Evolutionary conservation across 2,797 vertebrate genomes (phyloP).

Genomic region (Distichodus sexfasciatus): DNA sequence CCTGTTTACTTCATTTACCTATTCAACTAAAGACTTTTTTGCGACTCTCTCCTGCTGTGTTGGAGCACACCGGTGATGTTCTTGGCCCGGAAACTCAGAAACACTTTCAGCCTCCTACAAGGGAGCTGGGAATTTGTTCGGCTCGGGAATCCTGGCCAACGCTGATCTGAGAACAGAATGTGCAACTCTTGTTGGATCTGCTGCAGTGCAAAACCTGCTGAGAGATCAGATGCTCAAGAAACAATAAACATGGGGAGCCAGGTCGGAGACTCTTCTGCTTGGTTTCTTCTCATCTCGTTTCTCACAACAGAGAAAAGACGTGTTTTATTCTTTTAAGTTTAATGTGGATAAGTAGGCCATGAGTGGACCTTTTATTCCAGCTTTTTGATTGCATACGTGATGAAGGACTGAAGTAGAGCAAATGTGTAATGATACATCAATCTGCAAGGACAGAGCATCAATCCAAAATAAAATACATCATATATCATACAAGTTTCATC

Average conservation of each 20-base stretch:
- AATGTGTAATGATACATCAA: no score
- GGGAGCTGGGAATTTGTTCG: constrained; percentile 42
- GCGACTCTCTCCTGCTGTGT: not conserved
- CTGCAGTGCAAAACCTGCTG: not conserved
- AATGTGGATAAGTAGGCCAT: not conserved
- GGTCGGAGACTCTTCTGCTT: constrained; percentile 55
- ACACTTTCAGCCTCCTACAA: constrained; percentile 59
- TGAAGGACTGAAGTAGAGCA: no score
- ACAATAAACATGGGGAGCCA: no score
- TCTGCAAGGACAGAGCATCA: no score
- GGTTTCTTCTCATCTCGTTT: constrained; percentile 51
- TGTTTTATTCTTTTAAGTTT: constrained; percentile 54
- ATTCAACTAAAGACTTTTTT: no score
- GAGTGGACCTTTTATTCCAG: not conserved
- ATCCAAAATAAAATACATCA: no score
- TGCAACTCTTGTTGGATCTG: no score
- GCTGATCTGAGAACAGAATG: constrained; percentile 8
- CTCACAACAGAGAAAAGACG: constrained; percentile 42
- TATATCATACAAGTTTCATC: no score
- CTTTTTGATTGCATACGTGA: not conserved
- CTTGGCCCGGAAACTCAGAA: constrained; percentile 52
- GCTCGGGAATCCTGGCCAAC: constrained; percentile 13
- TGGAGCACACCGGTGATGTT: constrained; percentile 21
- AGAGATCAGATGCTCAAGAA: no score
- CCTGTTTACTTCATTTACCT: not conserved